A percentile compares a stretch with the other conserved stretches of the same genome.
Evolutionary conservation across 2,113 vertebrate species (phyloP).

Genomic region (Alouatta palliata): DNA sequence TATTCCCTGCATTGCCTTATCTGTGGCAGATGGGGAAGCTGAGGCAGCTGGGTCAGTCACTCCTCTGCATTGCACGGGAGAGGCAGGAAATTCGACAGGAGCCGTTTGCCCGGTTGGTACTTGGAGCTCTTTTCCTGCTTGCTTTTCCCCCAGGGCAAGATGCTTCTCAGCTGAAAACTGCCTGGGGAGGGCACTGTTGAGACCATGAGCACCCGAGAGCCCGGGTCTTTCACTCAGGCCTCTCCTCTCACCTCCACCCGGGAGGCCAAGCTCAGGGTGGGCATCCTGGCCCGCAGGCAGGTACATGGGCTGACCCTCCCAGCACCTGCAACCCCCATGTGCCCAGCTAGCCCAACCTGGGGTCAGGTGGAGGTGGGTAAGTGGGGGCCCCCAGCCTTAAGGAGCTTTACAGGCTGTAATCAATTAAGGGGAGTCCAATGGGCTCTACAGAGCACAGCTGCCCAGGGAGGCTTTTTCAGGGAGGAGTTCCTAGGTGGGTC

Average conservation of each 20-base stretch:
- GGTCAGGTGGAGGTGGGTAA: neutral
- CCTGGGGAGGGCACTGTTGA: neutral
- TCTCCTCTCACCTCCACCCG: neutral
- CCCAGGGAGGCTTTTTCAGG: no score
- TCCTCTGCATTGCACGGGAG: rapidly evolving
- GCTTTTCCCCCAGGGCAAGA: neutral
- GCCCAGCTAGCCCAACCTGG: neutral
- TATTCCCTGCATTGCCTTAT: no score
- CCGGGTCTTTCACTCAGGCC: neutral
- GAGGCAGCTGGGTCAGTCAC: neutral
- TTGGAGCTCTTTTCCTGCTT: neutral
- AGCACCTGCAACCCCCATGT: rapidly evolving
- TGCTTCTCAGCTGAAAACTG: neutral
- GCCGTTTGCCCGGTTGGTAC: neutral
- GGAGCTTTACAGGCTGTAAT: neutral
- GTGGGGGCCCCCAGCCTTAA: neutral
- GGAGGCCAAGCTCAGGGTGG: neutral
- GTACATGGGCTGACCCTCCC: neutral
- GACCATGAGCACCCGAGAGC: no score
- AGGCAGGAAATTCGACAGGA: neutral
- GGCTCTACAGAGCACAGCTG: neutral
- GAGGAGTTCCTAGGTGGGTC: neutral
- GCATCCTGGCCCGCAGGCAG: no score
- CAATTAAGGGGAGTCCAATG: no score
- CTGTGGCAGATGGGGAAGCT: neutral